Percentiles rank a stretch among this genome's conserved stretches.
These are phyloP conservation scores for Actinia tenebrosa DNA, from an alignment of 64 coral and sea anemone genomes.

Conservation along the genomic window DNA sequence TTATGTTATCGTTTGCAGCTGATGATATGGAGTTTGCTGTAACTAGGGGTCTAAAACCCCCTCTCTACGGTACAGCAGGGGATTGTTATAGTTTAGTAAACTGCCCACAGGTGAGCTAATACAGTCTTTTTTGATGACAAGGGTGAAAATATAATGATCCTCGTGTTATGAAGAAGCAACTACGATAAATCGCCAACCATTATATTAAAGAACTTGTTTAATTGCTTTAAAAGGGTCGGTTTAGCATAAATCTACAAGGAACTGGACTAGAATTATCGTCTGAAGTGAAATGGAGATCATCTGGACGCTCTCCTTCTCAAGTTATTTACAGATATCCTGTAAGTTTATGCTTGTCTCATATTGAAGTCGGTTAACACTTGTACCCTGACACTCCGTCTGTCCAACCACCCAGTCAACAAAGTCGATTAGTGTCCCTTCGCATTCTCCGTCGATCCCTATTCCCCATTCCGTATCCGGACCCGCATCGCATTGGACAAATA, in stretches of 20 bases:
- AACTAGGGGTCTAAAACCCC: slow-evolving; percentile 65
- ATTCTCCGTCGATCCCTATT: too few relatives aligned
- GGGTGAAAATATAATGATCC: too few relatives aligned
- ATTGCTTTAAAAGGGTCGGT: slow-evolving; percentile 70
- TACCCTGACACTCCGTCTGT: too few relatives aligned
- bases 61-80: slow-evolving; percentile 79
- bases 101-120: slow-evolving; percentile 73
- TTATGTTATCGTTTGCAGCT: slow-evolving; percentile 33
- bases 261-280: slow-evolving; percentile 76
- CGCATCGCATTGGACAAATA: too few relatives aligned
- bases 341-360: neutral
- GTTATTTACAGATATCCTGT: slow-evolving; percentile 73
- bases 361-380: too few relatives aligned
- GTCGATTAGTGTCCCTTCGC: too few relatives aligned
- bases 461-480: too few relatives aligned
- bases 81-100: slow-evolving; percentile 76
- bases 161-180: neutral
- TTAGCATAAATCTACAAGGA: slow-evolving; percentile 82
- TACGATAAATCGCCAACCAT: too few relatives aligned
- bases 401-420: too few relatives aligned
- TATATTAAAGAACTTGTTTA: neutral
- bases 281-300: slow-evolving; percentile 63
- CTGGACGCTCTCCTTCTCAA: slow-evolving; percentile 64
- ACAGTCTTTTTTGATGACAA: too few relatives aligned
- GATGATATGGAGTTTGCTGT: slow-evolving; percentile 84